These are phyloP conservation scores for Luscinia megarhynchos DNA, from an alignment of 2,797 vertebrate species.

Conservation along the genomic window DNA sequence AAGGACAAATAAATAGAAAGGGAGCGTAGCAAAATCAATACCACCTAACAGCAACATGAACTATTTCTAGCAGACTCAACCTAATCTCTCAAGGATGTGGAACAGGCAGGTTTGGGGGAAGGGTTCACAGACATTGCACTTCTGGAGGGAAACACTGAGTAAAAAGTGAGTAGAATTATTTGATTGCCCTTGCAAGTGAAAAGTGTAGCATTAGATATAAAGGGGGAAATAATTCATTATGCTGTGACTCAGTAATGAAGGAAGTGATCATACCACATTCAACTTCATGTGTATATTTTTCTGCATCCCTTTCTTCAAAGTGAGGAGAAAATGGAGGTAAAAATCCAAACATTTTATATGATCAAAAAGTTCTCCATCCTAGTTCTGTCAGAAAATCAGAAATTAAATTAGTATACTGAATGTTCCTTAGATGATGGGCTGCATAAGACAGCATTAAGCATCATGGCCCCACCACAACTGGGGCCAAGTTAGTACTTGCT, in stretches of 20 bases:
- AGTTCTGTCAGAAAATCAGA: background rate
- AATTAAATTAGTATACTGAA: background rate
- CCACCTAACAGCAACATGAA: background rate
- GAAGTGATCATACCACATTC: background rate
- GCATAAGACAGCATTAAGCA: background rate
- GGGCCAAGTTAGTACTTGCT: background rate
- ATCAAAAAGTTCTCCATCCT: background rate
- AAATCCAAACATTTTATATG: background rate
- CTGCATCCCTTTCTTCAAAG: background rate
- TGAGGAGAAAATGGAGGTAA: background rate
- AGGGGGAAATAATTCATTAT: background rate
- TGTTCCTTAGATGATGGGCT: background rate
- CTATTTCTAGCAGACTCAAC: constrained; percentile 6
- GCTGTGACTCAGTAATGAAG: background rate
- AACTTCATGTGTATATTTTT: background rate
- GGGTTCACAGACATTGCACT: background rate
- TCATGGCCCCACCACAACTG: background rate
- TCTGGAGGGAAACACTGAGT: background rate
- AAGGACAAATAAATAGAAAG: constrained; percentile 10
- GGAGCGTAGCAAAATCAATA: constrained; percentile 29
- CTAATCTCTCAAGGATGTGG: background rate
- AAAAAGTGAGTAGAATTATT: background rate
- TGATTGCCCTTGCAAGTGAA: background rate
- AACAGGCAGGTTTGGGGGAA: background rate
- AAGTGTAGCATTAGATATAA: background rate